Percentiles rank a stretch among this genome's conserved stretches.
phyloP scores from a whole-genome alignment of 1,140 invertebrate species.

The Acarapis woodi region DNA sequence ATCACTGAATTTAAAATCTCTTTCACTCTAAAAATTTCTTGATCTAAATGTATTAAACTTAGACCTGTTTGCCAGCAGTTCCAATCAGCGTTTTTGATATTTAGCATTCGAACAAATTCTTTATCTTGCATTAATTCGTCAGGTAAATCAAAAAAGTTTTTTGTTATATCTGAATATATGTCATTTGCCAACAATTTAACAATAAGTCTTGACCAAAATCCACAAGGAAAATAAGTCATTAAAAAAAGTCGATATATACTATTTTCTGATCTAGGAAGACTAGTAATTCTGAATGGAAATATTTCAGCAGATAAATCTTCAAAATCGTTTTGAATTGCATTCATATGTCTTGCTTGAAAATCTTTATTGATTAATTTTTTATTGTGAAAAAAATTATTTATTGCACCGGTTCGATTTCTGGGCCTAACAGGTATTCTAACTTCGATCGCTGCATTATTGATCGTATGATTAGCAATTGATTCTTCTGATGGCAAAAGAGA shows the following conservation, averaged over 20 bases:
- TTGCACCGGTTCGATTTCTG: too few relatives aligned
- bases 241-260: slow-evolving; percentile 29
- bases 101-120: slow-evolving; percentile 21
- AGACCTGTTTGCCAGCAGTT: slow-evolving; percentile 81
- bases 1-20: slow-evolving; percentile 36
- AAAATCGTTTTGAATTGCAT: too few relatives aligned
- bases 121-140: slow-evolving; percentile 27
- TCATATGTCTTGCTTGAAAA: too few relatives aligned
- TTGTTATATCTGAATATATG: slow-evolving; percentile 45
- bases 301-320: background rate
- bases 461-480: too few relatives aligned
- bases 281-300: background rate
- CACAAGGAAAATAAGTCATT: slow-evolving; percentile 87
- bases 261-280: slow-evolving; percentile 3
- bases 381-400: too few relatives aligned
- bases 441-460: too few relatives aligned
- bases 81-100: slow-evolving; percentile 58
- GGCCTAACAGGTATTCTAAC: slow-evolving; percentile 41
- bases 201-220: slow-evolving; percentile 86
- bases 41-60: slow-evolving; percentile 47
- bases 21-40: slow-evolving; percentile 46
- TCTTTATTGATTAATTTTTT: too few relatives aligned
- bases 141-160: slow-evolving; percentile 31
- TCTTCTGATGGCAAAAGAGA: slow-evolving; percentile 61
- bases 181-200: slow-evolving; percentile 71